Conservation (phyloP, 2,888 invertebrate species). For the Amphipoea oculea region DNA sequence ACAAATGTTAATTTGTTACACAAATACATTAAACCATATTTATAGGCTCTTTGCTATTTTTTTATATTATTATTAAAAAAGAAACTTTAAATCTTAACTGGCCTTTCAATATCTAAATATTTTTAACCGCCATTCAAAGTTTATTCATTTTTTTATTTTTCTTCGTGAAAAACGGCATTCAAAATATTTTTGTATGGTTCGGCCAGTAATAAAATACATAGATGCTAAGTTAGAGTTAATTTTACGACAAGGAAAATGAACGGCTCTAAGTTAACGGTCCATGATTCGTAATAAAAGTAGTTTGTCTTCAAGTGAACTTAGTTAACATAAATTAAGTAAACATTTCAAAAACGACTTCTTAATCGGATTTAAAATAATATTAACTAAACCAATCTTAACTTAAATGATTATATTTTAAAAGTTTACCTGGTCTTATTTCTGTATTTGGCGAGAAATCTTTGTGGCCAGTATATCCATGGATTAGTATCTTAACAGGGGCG, state of each 20-base stretch:
- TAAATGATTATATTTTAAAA: background rate
- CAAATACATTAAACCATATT: background rate
- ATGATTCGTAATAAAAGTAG: background rate
- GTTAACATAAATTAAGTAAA: background rate
- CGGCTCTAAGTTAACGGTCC: background rate
- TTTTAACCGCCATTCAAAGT: background rate
- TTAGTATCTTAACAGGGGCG: constrained; percentile 89
- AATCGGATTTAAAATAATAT: background rate
- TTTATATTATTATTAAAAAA: too few relatives aligned
- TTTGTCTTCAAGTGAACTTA: background rate
- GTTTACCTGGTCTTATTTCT: constrained; percentile 90
- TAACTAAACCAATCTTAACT: background rate
- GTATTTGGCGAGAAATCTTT: constrained; percentile 91
- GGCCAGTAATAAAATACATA: background rate
- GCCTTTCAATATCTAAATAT: background rate
- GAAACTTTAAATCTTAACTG: background rate
- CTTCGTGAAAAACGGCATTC: background rate
- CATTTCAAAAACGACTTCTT: background rate
- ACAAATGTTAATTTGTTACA: background rate
- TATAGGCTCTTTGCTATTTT: background rate
- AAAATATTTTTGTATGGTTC: background rate
- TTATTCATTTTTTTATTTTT: background rate
- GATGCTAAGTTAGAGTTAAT: background rate
- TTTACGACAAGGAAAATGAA: background rate
- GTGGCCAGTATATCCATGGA: constrained; percentile 92